Percentiles rank a stretch among this genome's conserved stretches.
phyloP scores from a whole-genome alignment of 2,888 invertebrate genomes.

The Chaitophorus viminalis region DNA sequence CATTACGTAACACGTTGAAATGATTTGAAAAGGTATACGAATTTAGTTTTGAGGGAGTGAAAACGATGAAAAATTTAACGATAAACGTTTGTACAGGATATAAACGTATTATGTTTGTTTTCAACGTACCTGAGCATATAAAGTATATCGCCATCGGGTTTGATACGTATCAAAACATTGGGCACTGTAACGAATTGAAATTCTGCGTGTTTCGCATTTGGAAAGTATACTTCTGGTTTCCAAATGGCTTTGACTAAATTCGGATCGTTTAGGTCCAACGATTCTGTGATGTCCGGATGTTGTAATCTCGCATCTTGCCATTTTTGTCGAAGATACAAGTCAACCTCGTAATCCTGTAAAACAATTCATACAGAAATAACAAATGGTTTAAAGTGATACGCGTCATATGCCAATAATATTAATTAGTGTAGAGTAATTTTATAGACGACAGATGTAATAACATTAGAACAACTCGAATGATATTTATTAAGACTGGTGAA shows the following conservation, averaged over 20 bases:
- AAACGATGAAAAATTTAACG: not conserved
- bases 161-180: slow-evolving; percentile 69
- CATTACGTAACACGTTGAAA: not conserved
- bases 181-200: slow-evolving; percentile 70
- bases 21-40: not conserved
- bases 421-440: no score
- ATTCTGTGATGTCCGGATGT: slow-evolving; percentile 67
- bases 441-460: no score
- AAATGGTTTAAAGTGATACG: no score
- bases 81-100: not conserved
- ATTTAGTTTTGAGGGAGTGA: not conserved
- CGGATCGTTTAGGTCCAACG: slow-evolving; percentile 69
- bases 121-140: slow-evolving; percentile 69
- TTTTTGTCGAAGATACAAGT: slow-evolving; percentile 69
- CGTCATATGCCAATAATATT: no score
- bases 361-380: not conserved
- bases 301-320: slow-evolving; percentile 69
- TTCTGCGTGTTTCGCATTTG: slow-evolving; percentile 69
- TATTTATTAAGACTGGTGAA: no score
- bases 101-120: not conserved
- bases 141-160: slow-evolving; percentile 69
- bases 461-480: no score
- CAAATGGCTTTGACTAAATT: slow-evolving; percentile 69
- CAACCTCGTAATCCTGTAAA: slow-evolving; percentile 69
- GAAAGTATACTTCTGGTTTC: slow-evolving; percentile 70